Evolutionary conservation across 2,113 vertebrate species (phyloP), one percentile per base, ranked within the genome.

Genomic region (Syngnathus scovelli): DNA sequence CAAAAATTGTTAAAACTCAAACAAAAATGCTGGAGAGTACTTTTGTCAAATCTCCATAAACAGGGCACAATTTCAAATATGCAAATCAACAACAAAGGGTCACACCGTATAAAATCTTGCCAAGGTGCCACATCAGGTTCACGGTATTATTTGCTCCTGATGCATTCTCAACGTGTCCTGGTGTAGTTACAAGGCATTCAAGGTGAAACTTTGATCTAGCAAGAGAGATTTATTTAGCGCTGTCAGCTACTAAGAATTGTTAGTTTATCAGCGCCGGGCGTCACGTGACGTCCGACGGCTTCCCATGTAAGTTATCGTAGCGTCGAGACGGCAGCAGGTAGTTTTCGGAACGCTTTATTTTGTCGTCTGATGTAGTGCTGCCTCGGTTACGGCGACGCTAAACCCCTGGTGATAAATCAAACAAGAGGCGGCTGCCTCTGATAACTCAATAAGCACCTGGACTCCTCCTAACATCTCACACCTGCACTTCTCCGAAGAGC

Each of bases 391-490:
- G 83, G 82, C 85, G 78, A 78, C 55, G 83, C 78, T 81, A 91
- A 90, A 86, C 89, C 89, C 89, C 89, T 80, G 83, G 84, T 85
- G 83, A 91, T 89, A 79, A 85, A 90, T 89, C 85, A 87, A 86
- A 86, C 66, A 43, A 76, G 84, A 82, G 78, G 85, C 74, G 84
- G 77, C 86, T 88, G 83, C 83, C 82, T 90, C 85, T 91, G 89
- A 91, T 91, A 91, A 89, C 89, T 91, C 87, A 91, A 92, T 92
- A 91, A 92, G 84, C 89, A 91, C 90, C 89, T 90, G 88, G 88
- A 85, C 88, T 86, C 81, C 83, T 83, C 85, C 82, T 83, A 88
- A 90, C 86, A 86, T 87, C 89, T 91, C 85, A 90, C 90, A 90
- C 91, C 89, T 92, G 90, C 87, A 87, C 81, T 87, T 82, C 78